Evolutionary conservation across 2,797 vertebrate genomes (phyloP), one percentile per base, ranked within the genome.

Genomic region (Enteromius paludinosus): DNA sequence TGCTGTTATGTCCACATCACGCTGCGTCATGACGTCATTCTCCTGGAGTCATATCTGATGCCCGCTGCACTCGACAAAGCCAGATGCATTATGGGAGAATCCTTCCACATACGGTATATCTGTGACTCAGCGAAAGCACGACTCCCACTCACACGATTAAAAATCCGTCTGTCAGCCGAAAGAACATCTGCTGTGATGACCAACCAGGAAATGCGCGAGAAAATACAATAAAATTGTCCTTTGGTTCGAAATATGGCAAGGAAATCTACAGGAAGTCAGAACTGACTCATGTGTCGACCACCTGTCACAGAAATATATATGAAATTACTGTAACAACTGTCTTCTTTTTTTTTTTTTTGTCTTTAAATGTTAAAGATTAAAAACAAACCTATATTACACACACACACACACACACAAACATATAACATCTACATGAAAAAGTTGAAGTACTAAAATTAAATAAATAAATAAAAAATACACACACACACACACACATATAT

Each of bases 1-100:
- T 30, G 18, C 47, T 30, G 28, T 23, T 68, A 6, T 23, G 5
- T 23, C 14, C 10, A 20, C 10, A 10, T n/a, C 47, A 71, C 43
- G 15, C n/a, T 38, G n/a, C 12, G 33, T 2, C 11, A 61, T 56
- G 49, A 38, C 5, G 7, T 56, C 33, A 41, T 38, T 23, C 20
- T 38, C n/a, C 33, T 74, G 33, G 10, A 71, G 10, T 30, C 18
- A 35, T 9, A 45, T 47, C 9, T 47, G 28, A 73, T 1, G 4
- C 33, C 33, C 15, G 71, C 72, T 17, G n/a, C 14, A 3, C 38
- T 59, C 49, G 10, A 18, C 4, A 6, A 61, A n/a, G 35, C 2
- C 54, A 75, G 56, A 78, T 65, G 76, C 62, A 78, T 65, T 49
- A 35, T 78, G 62, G 43, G 62, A 66, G 18, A 66, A 45, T 76